Percentiles rank a stretch among this genome's conserved stretches.
Evolutionary conservation across 2,888 invertebrate species (phyloP).

Genomic region (Dolomedes plantarius): DNA sequence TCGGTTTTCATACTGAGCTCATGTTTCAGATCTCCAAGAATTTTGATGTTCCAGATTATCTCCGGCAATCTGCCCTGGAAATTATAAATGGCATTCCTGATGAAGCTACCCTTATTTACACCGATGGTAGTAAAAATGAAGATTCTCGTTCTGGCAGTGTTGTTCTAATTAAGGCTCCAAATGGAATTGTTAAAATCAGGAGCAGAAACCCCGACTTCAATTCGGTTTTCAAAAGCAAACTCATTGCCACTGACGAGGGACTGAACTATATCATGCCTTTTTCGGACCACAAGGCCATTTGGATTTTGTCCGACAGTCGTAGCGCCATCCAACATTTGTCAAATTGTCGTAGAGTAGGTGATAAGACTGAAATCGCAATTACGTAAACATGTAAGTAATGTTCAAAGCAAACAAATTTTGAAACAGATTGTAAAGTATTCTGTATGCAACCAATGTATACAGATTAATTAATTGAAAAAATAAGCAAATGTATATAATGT

Average conservation of each 20-base stretch:
- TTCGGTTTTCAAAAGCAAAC: neutral
- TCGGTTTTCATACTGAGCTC: slow-evolving; percentile 1
- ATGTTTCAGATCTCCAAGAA: neutral
- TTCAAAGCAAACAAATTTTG: too few relatives aligned
- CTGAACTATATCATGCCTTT: too few relatives aligned
- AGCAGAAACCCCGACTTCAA: neutral
- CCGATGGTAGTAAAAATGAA: neutral
- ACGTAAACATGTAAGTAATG: too few relatives aligned
- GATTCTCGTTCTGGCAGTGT: neutral
- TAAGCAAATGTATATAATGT: too few relatives aligned
- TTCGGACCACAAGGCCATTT: neutral
- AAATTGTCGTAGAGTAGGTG: too few relatives aligned
- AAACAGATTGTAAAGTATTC: too few relatives aligned
- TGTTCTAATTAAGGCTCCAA: neutral
- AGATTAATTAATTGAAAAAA: too few relatives aligned
- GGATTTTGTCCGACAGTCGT: neutral
- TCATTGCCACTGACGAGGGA: neutral
- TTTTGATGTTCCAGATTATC: neutral
- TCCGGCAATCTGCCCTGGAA: slow-evolving; percentile 1
- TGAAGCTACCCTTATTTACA: neutral
- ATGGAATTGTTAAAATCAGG: neutral
- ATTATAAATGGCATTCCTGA: slow-evolving; percentile 6
- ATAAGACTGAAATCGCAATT: too few relatives aligned
- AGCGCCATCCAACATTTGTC: neutral
- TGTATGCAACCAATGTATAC: too few relatives aligned